Percentiles rank a stretch among this genome's conserved stretches.
Evolutionary conservation across 2,113 vertebrate genomes (phyloP).

Genomic region (Tichodroma muraria): DNA sequence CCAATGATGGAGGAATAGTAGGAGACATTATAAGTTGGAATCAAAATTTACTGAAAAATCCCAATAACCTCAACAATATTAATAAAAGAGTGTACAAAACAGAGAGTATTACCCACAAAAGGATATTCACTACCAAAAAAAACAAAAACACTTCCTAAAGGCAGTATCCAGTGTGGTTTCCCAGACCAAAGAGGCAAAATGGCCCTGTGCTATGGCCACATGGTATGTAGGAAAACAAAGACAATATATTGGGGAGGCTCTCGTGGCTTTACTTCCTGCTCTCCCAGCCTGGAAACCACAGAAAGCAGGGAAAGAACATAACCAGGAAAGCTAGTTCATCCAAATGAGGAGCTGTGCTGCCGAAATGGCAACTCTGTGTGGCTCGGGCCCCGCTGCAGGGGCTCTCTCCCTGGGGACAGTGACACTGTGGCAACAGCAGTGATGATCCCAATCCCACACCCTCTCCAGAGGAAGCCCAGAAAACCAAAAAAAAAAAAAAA

Average conservation of each 20-base stretch:
- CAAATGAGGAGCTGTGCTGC: neutral
- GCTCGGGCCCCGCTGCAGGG: accelerated
- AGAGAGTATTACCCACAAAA: neutral
- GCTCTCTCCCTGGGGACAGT: accelerated
- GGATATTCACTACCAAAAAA: neutral
- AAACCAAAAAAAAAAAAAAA: neutral
- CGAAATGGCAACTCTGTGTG: accelerated
- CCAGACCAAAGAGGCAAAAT: neutral
- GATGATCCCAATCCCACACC: neutral
- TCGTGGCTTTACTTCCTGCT: neutral
- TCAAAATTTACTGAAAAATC: neutral
- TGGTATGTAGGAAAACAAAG: neutral
- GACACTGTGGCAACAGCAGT: neutral
- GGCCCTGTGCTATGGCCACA: neutral
- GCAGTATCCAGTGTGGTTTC: accelerated
- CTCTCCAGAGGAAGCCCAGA: neutral
- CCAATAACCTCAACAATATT: neutral
- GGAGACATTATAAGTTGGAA: neutral
- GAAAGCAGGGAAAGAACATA: neutral
- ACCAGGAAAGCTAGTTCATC: neutral
- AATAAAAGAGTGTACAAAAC: neutral
- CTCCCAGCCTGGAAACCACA: neutral
- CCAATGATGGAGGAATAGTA: neutral
- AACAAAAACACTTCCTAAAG: neutral
- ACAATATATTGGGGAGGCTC: accelerated